Conservation (phyloP, 2,888 invertebrate genomes). For the Serripes groenlandicus region DNA sequence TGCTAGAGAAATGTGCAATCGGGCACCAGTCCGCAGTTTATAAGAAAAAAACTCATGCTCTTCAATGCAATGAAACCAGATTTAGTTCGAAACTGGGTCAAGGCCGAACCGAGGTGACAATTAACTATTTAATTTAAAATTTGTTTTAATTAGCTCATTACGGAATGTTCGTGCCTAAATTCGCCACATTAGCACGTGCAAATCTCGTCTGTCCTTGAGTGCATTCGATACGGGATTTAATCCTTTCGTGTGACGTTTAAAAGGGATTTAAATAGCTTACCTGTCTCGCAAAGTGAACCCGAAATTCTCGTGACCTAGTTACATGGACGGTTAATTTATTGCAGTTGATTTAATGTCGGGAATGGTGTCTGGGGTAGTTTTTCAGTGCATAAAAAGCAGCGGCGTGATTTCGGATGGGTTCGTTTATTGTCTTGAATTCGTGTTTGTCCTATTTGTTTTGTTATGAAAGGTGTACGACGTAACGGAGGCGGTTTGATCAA, state of each 20-base stretch:
- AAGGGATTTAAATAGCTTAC: conserved; percentile 14
- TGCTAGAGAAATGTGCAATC: conserved; percentile 18
- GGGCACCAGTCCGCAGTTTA: conserved; percentile 27
- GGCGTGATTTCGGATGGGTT: too few relatives aligned
- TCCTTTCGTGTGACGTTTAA: background rate
- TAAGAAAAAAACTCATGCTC: conserved; percentile 26
- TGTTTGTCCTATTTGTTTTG: too few relatives aligned
- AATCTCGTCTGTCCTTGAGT: background rate
- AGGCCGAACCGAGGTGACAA: conserved; percentile 66
- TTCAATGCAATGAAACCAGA: conserved; percentile 48
- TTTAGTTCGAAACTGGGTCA: conserved; percentile 58
- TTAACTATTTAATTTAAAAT: conserved; percentile 43
- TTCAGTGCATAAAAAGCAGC: too few relatives aligned
- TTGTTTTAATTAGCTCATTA: conserved; percentile 13
- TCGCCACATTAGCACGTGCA: conserved; percentile 2
- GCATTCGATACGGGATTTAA: background rate
- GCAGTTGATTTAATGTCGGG: conserved; percentile 27
- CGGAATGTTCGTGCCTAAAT: background rate
- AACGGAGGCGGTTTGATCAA: too few relatives aligned
- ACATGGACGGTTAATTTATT: conserved; percentile 22
- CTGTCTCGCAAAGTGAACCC: conserved; percentile 21
- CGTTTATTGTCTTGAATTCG: too few relatives aligned
- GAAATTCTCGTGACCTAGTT: conserved; percentile 23
- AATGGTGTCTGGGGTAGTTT: conserved; percentile 3
- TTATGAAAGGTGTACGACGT: too few relatives aligned